These are phyloP conservation scores for Gobionotothen gibberifrons DNA, from an alignment of 2,797 vertebrate species.

Conservation along the genomic window DNA sequence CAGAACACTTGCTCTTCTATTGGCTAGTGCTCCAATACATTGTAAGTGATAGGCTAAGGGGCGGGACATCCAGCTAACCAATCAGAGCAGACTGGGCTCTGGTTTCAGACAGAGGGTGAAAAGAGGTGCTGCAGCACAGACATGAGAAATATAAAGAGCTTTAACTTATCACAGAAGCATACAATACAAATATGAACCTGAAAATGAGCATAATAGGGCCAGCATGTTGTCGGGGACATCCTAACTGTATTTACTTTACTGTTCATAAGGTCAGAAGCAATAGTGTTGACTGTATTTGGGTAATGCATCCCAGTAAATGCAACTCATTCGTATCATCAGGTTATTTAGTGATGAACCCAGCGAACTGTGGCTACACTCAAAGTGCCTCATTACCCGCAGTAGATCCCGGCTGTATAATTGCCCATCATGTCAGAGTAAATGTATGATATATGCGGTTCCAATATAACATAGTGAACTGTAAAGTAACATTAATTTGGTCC, in stretches of 20 bases:
- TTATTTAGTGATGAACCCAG: constrained; percentile 68
- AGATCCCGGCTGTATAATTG: constrained; percentile 67
- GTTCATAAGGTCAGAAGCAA: not conserved
- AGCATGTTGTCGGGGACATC: not conserved
- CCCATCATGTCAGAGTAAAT: constrained; percentile 63
- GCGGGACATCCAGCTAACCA: too few relatives aligned
- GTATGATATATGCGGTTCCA: constrained; percentile 53
- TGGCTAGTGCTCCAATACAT: too few relatives aligned
- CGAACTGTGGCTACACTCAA: constrained; percentile 51
- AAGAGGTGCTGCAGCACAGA: too few relatives aligned
- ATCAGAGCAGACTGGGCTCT: too few relatives aligned
- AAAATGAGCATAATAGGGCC: too few relatives aligned
- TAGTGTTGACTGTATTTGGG: constrained; percentile 2
- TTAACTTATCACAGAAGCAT: too few relatives aligned
- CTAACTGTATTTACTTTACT: not conserved
- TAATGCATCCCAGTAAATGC: constrained; percentile 35
- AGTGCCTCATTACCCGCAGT: constrained; percentile 66
- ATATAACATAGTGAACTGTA: constrained; percentile 55
- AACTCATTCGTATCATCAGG: constrained; percentile 42
- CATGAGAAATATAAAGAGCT: too few relatives aligned
- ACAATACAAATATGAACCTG: too few relatives aligned
- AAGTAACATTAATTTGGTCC: constrained; percentile 60
- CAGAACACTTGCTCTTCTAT: too few relatives aligned
- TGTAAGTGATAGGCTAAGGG: too few relatives aligned
- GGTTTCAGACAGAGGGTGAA: too few relatives aligned